Evolutionary conservation across 2,888 invertebrate genomes (phyloP).

Genomic region (Bembecia ichneumoniformis): DNA sequence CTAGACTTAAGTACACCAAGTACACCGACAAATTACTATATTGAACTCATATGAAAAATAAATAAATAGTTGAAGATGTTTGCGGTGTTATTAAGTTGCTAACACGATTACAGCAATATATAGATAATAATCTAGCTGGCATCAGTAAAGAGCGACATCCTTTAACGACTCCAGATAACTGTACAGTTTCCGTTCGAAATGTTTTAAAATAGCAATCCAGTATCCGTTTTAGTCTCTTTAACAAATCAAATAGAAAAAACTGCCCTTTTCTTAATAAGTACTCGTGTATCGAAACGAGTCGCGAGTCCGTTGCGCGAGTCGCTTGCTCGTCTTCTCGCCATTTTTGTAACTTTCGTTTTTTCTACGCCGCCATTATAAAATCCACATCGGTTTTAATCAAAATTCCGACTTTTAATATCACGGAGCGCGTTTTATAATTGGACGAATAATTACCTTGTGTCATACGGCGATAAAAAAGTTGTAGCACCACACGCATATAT

Average conservation of each 20-base stretch:
- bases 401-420: slow-evolving; percentile 60
- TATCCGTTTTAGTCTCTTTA: slow-evolving; percentile 59
- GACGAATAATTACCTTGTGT: slow-evolving; percentile 50
- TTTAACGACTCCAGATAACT: slow-evolving; percentile 55
- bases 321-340: slow-evolving; percentile 49
- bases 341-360: slow-evolving; percentile 56
- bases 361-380: slow-evolving; percentile 54
- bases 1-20: no score
- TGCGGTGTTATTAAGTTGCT: background rate
- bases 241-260: slow-evolving; percentile 71
- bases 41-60: no score
- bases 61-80: no score
- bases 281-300: slow-evolving; percentile 54
- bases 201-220: slow-evolving; percentile 69
- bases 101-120: slow-evolving; percentile 2
- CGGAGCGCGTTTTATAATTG: slow-evolving; percentile 49
- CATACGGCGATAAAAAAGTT: slow-evolving; percentile 32
- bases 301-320: slow-evolving; percentile 32
- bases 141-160: slow-evolving; percentile 35
- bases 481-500: background rate
- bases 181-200: slow-evolving; percentile 68
- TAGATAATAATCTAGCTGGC: background rate
- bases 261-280: slow-evolving; percentile 69
- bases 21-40: no score
- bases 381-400: slow-evolving; percentile 61